phyloP scores from a whole-genome alignment of 2,797 vertebrate genomes.

The Heteromormyrus szaboi region DNA sequence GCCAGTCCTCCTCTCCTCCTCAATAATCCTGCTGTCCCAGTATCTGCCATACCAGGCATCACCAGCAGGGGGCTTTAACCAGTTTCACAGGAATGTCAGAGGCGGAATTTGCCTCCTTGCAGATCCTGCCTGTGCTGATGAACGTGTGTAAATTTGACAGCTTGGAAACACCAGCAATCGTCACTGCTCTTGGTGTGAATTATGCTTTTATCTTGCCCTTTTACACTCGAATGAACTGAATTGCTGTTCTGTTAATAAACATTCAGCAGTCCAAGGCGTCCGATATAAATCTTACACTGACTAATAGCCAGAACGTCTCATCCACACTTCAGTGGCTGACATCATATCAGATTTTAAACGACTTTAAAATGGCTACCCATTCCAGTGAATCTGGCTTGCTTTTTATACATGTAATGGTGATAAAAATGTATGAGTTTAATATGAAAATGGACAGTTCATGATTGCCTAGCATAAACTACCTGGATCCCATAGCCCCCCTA shows the following conservation, averaged over 20 bases:
- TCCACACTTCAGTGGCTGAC: not conserved
- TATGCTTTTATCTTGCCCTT: constrained; percentile 2
- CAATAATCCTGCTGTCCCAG: not conserved
- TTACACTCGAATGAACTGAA: not conserved
- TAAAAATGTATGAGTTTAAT: not conserved
- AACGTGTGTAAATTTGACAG: not conserved
- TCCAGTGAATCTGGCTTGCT: not conserved
- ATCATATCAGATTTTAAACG: not conserved
- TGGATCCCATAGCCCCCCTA: not conserved
- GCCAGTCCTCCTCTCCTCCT: not conserved
- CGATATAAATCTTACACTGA: not conserved
- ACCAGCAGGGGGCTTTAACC: not conserved
- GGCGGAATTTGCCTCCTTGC: not conserved
- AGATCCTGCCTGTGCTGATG: not conserved
- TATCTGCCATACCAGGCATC: not conserved
- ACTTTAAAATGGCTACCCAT: not conserved
- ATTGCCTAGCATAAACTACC: not conserved
- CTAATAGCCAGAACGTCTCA: not conserved
- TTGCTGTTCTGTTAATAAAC: not conserved
- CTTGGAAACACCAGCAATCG: not conserved
- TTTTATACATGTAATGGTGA: not conserved
- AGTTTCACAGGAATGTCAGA: not conserved
- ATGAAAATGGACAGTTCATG: not conserved
- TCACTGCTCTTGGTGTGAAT: not conserved
- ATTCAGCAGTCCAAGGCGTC: not conserved